A percentile compares a stretch with the other conserved stretches of the same genome.
Evolutionary conservation across 2,113 vertebrate genomes (phyloP).

Genomic region (Collichthys lucidus): DNA sequence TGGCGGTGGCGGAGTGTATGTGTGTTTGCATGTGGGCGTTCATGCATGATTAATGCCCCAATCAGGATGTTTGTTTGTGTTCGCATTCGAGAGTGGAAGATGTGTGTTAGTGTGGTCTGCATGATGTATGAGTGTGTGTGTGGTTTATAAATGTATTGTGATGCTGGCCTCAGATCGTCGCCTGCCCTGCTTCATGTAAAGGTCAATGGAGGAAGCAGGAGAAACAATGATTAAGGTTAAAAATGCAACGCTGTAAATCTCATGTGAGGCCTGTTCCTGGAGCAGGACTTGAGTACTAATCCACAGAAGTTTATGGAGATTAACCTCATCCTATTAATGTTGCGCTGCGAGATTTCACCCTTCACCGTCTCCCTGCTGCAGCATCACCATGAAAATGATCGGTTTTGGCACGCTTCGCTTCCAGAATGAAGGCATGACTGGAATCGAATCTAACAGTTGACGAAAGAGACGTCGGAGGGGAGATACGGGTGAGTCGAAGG

Average conservation of each 20-base stretch:
- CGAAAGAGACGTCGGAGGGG: conserved; percentile 12
- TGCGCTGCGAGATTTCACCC: conserved; percentile 49
- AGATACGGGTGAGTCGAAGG: background rate
- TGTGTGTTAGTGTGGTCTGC: conserved; percentile 26
- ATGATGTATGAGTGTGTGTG: background rate
- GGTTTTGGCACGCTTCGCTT: conserved; percentile 33
- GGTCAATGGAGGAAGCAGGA: conserved; percentile 41
- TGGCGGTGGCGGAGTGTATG: conserved; percentile 1
- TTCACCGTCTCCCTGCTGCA: conserved; percentile 46
- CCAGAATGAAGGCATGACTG: conserved; percentile 46
- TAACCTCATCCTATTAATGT: conserved; percentile 59
- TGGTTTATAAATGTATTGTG: conserved; percentile 22
- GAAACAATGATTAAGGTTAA: conserved; percentile 24
- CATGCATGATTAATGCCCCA: conserved; percentile 61
- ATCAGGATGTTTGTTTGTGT: conserved; percentile 53
- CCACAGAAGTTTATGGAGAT: conserved; percentile 52
- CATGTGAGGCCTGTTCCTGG: conserved; percentile 37
- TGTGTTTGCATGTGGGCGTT: conserved; percentile 28
- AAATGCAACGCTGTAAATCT: conserved; percentile 37
- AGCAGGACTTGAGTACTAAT: conserved; percentile 49
- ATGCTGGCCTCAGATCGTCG: conserved; percentile 16
- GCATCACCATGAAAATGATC: conserved; percentile 46
- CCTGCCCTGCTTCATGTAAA: conserved; percentile 15
- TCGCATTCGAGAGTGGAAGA: conserved; percentile 16
- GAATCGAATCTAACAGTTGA: conserved; percentile 46